phyloP scores from a whole-genome alignment of 1,140 invertebrate genomes.

The Nebria ingens region DNA sequence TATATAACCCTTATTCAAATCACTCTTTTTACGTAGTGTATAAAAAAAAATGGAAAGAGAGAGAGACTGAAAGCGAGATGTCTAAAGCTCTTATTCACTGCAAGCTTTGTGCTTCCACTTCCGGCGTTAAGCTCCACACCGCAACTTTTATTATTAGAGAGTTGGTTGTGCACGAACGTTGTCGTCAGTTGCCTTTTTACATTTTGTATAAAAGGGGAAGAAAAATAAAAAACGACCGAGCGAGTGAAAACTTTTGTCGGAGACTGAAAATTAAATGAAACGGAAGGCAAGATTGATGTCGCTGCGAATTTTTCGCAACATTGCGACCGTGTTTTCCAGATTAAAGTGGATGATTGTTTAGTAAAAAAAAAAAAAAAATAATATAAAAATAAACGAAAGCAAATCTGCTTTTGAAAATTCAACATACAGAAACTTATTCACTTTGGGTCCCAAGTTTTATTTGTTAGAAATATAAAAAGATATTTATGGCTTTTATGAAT shows the following conservation, averaged over 20 bases:
- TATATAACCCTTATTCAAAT: too few relatives aligned
- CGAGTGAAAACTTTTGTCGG: not conserved
- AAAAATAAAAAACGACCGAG: slow-evolving; percentile 1
- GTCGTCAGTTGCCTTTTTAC: slow-evolving; percentile 6
- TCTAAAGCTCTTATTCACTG: slow-evolving; percentile 6
- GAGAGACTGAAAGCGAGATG: too few relatives aligned
- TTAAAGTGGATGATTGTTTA: slow-evolving; percentile 5
- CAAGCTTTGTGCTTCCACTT: not conserved
- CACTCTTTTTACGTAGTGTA: too few relatives aligned
- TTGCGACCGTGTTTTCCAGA: not conserved
- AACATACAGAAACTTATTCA: not conserved
- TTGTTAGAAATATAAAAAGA: not conserved
- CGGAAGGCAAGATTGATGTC: slow-evolving; percentile 6
- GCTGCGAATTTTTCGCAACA: not conserved
- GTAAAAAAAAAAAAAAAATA: too few relatives aligned
- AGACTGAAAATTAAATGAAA: slow-evolving; percentile 7
- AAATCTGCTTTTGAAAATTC: not conserved
- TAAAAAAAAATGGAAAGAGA: too few relatives aligned
- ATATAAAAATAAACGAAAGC: too few relatives aligned
- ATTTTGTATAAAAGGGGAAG: slow-evolving; percentile 3
- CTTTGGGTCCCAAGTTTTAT: not conserved
- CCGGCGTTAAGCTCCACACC: not conserved
- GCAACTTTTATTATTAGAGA: slow-evolving; percentile 3
- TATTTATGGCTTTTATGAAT: not conserved
- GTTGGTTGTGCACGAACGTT: not conserved